Base-by-base conservation (phyloP, 2,888 invertebrate species). In the Tiliacea citrago region DNA sequence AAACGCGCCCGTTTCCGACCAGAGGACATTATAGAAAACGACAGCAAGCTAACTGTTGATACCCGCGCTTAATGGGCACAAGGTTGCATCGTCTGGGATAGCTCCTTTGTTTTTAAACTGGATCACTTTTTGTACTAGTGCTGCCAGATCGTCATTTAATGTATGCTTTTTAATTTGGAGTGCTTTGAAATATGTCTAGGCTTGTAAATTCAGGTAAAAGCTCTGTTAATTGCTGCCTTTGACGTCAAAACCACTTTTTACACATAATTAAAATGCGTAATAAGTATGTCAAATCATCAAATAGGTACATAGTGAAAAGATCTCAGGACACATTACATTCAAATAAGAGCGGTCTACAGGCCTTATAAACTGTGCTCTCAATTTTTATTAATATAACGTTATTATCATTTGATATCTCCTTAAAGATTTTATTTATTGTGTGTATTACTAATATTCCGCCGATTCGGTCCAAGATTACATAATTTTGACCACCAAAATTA, bases 1-100 rank as follows among this genome's bases (percentile, higher is more conserved):
- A 91, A 91, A 92, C 93, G 92, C 92, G 91, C 86, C 83, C 88
- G 92, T 91, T 94, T 94, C 95, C 93, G 93, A 94, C 86, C 88
- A 88, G 83, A 85, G 82, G 87, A 86, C 81, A 69, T 79, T 86
- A 87, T 88, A 90, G 93, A 93, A 92, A 92, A 90, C 91, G 91
- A 93, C 89, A 92, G 91, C 85, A 84, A 86, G 76, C 88, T 93
- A 92, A 93, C 93, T 92, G 93, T 91, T 88, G 85, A 86, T 86
- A 84, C 79, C 77, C 79, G 82, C 78, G 77, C 81, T 77, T 74
- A 88, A 86, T 86, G 88, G 88, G 85, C 70, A 86, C 91, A 90
- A 92, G 91, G 91, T 88, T 92, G 84, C 73, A 53, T 73, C 76
- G 88, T 87, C 86, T 87, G 77, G 83, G 83, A 84, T 83, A 81